Base-by-base conservation (phyloP, 2,888 invertebrate species). In the Platerodrilus igneus region DNA sequence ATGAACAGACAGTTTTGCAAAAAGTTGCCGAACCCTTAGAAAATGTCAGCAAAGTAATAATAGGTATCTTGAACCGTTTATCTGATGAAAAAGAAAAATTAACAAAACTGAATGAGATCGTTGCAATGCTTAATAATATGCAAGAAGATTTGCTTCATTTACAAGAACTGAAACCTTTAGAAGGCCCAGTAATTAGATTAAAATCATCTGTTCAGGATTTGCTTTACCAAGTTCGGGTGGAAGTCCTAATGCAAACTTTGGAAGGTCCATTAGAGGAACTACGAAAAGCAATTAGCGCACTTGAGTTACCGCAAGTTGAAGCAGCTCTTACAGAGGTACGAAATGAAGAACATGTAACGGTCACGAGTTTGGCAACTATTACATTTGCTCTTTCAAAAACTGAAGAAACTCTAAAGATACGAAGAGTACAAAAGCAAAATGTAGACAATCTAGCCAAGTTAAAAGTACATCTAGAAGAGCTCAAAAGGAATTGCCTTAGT, bases 11-110 rank as follows among this genome's bases (percentile, higher is more conserved):
- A 1, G 41, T 65, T 3, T 48, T 67, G 7, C 60, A 62, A 48
- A 58, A 57, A 21, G 45, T 67, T 8, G 27, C 63, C 2, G 51
- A 56, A 37, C 62, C 64, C 1, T 39, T 68, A 16, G 67, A 68
- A 48, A 52, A 55, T 23, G 48, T 67, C 7, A 59, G 57, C 6
- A 66, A 64, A 45, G 54, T 56, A 3, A 60, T 68, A 9, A 62
- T 67, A 13, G 57, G 50, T 26, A 60, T 67, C 9, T 59, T 66
- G 45, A 56, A 52, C 37, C 51, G 53, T 31, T 36, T 59, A 14
- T 48, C 48, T n/a, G 50, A 42, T 4, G 28, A 28, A 28, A 10
- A 7, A 10, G 17, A 14, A 16, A 14, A 28, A 14, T 17, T 28
- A 10, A 2, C 8, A 2, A 28, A 14, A 10, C 7, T 16, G 10